These are phyloP conservation scores for Plecturocebus donacophilus DNA, from an alignment of 2,113 vertebrate genomes.

Conservation along the genomic window DNA sequence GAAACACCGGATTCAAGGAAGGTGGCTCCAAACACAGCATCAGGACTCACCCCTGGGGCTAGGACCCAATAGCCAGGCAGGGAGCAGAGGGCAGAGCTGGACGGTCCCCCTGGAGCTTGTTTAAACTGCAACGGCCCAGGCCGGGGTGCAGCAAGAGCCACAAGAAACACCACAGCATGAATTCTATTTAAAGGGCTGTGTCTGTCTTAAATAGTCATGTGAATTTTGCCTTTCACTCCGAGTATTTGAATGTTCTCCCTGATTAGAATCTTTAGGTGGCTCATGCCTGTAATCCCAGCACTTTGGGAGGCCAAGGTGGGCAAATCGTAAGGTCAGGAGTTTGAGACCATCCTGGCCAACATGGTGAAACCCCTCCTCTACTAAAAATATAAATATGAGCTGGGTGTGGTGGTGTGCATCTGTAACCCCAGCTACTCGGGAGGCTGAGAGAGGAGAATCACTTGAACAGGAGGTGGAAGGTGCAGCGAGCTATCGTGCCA, in stretches of 20 bases:
- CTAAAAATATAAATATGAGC: too few relatives aligned
- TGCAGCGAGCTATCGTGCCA: too few relatives aligned
- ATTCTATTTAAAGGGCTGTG: background rate
- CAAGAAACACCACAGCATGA: background rate
- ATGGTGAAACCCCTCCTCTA: too few relatives aligned
- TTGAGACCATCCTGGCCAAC: too few relatives aligned
- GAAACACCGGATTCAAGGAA: background rate
- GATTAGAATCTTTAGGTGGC: background rate
- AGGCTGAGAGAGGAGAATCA: too few relatives aligned
- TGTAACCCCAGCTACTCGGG: too few relatives aligned
- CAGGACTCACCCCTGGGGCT: background rate
- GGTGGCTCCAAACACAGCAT: too few relatives aligned
- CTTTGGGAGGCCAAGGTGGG: too few relatives aligned
- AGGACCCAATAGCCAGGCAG: background rate
- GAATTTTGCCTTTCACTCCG: background rate
- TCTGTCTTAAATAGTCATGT: background rate
- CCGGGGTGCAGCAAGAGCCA: background rate
- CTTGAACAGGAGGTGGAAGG: too few relatives aligned
- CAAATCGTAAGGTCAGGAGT: too few relatives aligned
- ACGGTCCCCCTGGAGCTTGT: background rate
- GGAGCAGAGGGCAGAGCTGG: background rate
- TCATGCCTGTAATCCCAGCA: too few relatives aligned
- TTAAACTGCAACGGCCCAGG: background rate
- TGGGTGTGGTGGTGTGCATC: too few relatives aligned
- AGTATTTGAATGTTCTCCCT: background rate